A percentile compares a stretch with the other conserved stretches of the same genome.
Conservation (phyloP, 2,113 vertebrate species). For the Miniopterus natalensis region DNA sequence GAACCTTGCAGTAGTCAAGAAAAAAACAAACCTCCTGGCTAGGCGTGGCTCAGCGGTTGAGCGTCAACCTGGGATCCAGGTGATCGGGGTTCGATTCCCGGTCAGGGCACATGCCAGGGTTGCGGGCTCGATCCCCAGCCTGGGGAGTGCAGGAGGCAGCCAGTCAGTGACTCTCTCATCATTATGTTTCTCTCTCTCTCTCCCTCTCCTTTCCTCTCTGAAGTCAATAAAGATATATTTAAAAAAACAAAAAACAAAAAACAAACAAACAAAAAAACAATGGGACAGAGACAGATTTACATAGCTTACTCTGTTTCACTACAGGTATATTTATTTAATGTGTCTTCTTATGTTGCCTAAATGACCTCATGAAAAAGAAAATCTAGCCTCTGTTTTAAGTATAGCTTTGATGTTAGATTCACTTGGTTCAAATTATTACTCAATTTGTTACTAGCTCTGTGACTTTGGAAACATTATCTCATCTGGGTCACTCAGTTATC, state of each 20-base stretch:
- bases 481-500: background rate
- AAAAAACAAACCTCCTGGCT: background rate
- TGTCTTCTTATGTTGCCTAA: background rate
- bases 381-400: background rate
- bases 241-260: too few species aligned
- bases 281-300: background rate
- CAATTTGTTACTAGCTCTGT: background rate
- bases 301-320: background rate
- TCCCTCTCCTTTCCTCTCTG: too few species aligned
- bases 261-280: background rate
- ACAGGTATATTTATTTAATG: background rate
- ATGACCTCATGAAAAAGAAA: background rate
- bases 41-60: too few species aligned
- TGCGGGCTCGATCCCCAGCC: too few species aligned
- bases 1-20: background rate
- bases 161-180: too few species aligned
- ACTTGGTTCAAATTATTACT: constrained; percentile 2
- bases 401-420: background rate
- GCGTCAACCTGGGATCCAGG: too few species aligned
- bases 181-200: too few species aligned
- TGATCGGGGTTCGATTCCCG: too few species aligned
- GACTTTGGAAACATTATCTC: background rate
- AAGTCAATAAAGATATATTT: too few species aligned
- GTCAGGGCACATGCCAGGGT: too few species aligned
- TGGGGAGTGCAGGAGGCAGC: too few species aligned